A percentile compares a stretch with the other conserved stretches of the same genome.
phyloP scores from a whole-genome alignment of 1,140 invertebrate genomes.

The Panagrolaimus sp. region DNA sequence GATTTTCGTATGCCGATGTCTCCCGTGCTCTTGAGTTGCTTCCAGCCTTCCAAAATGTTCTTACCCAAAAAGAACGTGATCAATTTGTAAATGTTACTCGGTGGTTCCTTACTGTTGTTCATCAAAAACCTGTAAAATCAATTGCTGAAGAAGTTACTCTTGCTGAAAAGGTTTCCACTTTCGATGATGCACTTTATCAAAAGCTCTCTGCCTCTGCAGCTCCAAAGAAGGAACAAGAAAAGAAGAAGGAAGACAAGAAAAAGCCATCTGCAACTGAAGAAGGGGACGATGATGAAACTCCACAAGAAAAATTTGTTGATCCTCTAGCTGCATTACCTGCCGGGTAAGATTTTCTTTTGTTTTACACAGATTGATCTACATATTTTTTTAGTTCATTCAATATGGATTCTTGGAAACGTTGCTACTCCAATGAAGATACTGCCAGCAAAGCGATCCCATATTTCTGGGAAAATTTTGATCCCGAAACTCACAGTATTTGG shows the following conservation, averaged over 20 bases:
- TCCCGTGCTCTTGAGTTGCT: conserved; percentile 79
- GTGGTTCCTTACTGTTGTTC: conserved; percentile 87
- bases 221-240: conserved; percentile 62
- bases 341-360: conserved; percentile 63
- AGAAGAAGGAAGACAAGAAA: conserved; percentile 37
- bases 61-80: conserved; percentile 61
- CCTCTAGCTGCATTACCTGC: conserved; percentile 83
- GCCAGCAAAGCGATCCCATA: conserved; percentile 80
- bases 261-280: conserved; percentile 35
- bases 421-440: conserved; percentile 93
- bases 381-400: conserved; percentile 72
- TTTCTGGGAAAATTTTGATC: conserved; percentile 97
- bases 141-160: conserved; percentile 76
- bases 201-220: conserved; percentile 34
- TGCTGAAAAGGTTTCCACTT: conserved; percentile 68
- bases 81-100: conserved; percentile 61
- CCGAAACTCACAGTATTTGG: conserved; percentile 95
- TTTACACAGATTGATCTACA: conserved; percentile 10
- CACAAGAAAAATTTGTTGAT: conserved; percentile 79
- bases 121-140: conserved; percentile 78
- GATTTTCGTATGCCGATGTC: conserved; percentile 89
- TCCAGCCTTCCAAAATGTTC: conserved; percentile 74
- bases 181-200: conserved; percentile 63
- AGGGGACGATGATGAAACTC: conserved; percentile 24
- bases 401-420: conserved; percentile 93